These are phyloP conservation scores for Gallinago media DNA, from an alignment of 2,113 vertebrate genomes.

Conservation along the genomic window DNA sequence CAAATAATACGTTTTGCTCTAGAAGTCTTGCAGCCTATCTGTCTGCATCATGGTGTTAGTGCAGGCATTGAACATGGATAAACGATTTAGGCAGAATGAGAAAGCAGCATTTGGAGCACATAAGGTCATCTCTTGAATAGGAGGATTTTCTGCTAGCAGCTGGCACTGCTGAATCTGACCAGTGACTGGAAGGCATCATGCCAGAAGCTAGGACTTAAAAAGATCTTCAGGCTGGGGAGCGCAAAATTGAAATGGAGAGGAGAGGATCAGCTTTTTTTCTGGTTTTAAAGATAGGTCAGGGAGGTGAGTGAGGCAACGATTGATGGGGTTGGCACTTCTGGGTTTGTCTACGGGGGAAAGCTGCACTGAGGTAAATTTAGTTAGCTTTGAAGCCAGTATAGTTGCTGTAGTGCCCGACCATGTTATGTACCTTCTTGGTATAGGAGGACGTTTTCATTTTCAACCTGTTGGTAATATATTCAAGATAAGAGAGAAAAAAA, in stretches of 20 bases:
- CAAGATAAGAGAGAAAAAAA: background rate
- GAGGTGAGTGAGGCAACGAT: background rate
- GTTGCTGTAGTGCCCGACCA: background rate
- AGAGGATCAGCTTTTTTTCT: constrained; percentile 22
- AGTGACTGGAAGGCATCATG: constrained; percentile 49
- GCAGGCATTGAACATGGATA: background rate
- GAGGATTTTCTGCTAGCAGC: constrained; percentile 68
- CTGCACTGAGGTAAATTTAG: background rate
- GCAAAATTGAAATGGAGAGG: constrained; percentile 47
- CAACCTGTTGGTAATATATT: background rate
- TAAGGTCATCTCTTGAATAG: constrained; percentile 62
- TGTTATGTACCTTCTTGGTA: background rate
- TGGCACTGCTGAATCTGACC: constrained; percentile 63
- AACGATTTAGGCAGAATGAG: constrained; percentile 7
- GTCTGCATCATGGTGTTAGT: background rate
- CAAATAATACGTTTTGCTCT: background rate
- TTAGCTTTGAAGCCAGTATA: background rate
- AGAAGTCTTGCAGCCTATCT: background rate
- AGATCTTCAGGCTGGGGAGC: constrained; percentile 27
- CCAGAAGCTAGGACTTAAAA: constrained; percentile 58
- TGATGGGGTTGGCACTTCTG: background rate
- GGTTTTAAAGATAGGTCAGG: constrained; percentile 19
- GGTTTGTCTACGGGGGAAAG: background rate
- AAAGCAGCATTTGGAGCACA: constrained; percentile 43
- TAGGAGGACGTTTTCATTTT: background rate